These are phyloP conservation scores for Helicorthomorpha holstii DNA, from an alignment of 1,140 invertebrate genomes.

Conservation along the genomic window DNA sequence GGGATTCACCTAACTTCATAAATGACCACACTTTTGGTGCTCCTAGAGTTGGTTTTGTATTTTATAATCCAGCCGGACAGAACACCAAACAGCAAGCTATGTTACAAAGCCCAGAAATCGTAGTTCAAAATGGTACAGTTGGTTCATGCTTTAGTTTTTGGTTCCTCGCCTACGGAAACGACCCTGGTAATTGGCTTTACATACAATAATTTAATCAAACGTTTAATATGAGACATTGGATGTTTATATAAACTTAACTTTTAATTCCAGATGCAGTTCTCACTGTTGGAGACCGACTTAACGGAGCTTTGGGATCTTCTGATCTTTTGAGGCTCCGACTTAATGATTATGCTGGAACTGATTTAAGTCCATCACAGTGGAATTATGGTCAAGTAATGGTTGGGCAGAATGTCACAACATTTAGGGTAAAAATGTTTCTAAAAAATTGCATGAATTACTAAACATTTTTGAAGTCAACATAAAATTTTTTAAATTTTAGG, in stretches of 20 bases:
- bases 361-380: neutral
- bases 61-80: neutral
- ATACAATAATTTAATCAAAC: neutral
- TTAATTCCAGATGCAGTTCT: neutral
- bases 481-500: neutral
- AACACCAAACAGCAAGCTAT: neutral
- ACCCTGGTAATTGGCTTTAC: neutral
- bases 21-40: neutral
- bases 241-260: neutral
- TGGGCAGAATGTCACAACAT: neutral
- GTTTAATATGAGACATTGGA: neutral
- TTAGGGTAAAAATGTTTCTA: neutral
- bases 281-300: neutral
- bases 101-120: neutral
- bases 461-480: neutral
- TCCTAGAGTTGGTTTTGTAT: neutral
- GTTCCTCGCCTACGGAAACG: neutral
- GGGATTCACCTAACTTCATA: neutral
- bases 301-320: neutral
- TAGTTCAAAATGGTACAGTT: neutral
- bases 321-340: neutral
- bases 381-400: neutral
- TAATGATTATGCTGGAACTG: neutral
- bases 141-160: constrained; percentile 1
- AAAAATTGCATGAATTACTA: no score